Base-by-base conservation (phyloP, 2,113 vertebrate genomes). In the Plestiodon gilberti region DNA sequence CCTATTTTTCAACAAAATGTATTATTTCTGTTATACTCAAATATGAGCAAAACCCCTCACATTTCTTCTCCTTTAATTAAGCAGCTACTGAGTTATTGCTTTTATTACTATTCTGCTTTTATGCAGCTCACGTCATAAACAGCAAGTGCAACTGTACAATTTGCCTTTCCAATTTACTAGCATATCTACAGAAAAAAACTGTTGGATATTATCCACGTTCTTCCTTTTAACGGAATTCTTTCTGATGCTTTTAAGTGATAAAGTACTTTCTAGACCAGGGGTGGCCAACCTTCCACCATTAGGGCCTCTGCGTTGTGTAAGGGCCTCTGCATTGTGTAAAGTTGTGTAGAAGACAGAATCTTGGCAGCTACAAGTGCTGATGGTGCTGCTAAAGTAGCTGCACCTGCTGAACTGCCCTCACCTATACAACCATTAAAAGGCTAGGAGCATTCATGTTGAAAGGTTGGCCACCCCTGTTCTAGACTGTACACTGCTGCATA, bases 401-500 rank as follows among this genome's bases (percentile, higher is more conserved):
- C n/a, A n/a, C n/a, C n/a, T n/a, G n/a, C n/a, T n/a, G n/a, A n/a
- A n/a, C n/a, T n/a, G n/a, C n/a, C n/a, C n/a, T n/a, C n/a, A n/a
- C n/a, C n/a, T n/a, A n/a, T n/a, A n/a, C n/a, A n/a, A n/a, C n/a
- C n/a, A n/a, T n/a, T n/a, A n/a, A n/a, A n/a, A n/a, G n/a, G n/a
- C n/a, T n/a, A n/a, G n/a, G n/a, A n/a, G n/a, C n/a, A n/a, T n/a
- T n/a, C n/a, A n/a, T n/a, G n/a, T n/a, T n/a, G n/a, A n/a, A n/a
- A n/a, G n/a, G n/a, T n/a, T n/a, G n/a, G n/a, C n/a, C n/a, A n/a
- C n/a, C n/a, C n/a, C n/a, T n/a, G n/a, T n/a, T n/a, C n/a, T n/a
- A 64, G 23, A 88, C 81, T 6, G 62, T 61, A 43, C n/a, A 67
- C 6, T 88, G 40, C 81, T 87, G 48, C 43, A 83, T 59, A 4